Conservation (phyloP, 2,113 vertebrate genomes). For the Muscicapa adusta region DNA sequence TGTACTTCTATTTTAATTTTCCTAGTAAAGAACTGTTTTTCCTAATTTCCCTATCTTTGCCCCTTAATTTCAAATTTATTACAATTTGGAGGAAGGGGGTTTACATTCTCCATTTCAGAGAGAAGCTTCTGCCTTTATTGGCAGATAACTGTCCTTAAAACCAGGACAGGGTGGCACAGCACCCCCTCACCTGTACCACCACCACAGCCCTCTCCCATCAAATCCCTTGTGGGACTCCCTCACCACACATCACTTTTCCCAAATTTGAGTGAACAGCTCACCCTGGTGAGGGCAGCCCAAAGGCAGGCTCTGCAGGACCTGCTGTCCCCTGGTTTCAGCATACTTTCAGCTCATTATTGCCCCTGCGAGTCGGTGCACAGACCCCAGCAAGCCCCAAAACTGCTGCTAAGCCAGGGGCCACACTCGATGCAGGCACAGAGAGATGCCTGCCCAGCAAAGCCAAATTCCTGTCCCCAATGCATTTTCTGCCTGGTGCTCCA, state of each 20-base stretch:
- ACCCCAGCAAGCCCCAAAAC: background rate
- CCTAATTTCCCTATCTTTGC: no score
- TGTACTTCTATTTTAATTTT: no score
- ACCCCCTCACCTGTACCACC: background rate
- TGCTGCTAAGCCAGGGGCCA: background rate
- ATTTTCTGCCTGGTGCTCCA: background rate
- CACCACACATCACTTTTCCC: background rate
- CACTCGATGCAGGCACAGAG: background rate
- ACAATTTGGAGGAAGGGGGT: no score
- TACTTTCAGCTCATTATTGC: background rate
- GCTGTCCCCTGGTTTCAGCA: background rate
- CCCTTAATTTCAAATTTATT: no score
- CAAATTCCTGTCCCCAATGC: fast-evolving
- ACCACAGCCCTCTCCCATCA: background rate
- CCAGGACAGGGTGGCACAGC: background rate
- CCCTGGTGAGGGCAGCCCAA: background rate
- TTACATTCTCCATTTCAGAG: no score
- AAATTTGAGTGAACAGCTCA: fast-evolving
- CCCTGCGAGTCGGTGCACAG: background rate
- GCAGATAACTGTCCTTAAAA: no score
- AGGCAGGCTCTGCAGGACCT: background rate
- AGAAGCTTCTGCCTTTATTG: no score
- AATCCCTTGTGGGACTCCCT: background rate
- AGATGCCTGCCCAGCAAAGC: background rate
- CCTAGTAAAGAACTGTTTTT: no score